Conservation (phyloP, 2,113 vertebrate species). For the Lasiurus cinereus region DNA sequence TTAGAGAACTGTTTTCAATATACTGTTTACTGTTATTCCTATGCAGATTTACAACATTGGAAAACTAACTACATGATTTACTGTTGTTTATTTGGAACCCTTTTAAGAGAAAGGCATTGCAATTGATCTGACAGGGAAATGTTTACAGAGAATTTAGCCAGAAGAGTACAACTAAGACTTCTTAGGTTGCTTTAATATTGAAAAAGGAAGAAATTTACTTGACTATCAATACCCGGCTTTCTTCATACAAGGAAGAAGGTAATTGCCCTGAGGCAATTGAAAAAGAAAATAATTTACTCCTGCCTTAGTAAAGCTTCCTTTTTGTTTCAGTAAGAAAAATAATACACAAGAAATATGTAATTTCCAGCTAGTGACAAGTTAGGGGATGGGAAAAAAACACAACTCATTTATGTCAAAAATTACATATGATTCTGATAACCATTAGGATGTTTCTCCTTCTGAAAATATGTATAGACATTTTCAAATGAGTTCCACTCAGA, state of each 20-base stretch:
- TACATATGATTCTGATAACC: background rate
- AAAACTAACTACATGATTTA: conserved; percentile 68
- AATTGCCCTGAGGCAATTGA: background rate
- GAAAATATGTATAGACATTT: background rate
- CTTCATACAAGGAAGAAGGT: conserved; percentile 38
- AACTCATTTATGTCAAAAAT: conserved; percentile 5
- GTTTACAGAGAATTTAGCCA: conserved; percentile 13
- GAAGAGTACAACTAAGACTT: background rate
- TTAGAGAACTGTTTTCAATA: conserved; percentile 67
- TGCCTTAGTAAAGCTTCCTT: background rate
- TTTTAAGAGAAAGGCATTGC: conserved; percentile 46
- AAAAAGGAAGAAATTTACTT: conserved; percentile 59
- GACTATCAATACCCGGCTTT: conserved; percentile 42
- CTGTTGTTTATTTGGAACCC: conserved; percentile 40
- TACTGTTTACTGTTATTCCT: conserved; percentile 39
- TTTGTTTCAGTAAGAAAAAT: conserved; percentile 44
- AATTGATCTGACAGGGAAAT: conserved; percentile 37
- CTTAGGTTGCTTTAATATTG: conserved; percentile 47
- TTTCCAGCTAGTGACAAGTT: conserved; percentile 29
- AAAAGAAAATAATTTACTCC: conserved; percentile 28
- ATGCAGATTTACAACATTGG: conserved; percentile 27
- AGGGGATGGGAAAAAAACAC: background rate
- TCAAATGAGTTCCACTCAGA: background rate
- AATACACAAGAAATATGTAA: background rate
- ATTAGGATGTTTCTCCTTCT: background rate